Base-by-base conservation (phyloP, 1,140 invertebrate genomes). In the Bombus pascuorum region DNA sequence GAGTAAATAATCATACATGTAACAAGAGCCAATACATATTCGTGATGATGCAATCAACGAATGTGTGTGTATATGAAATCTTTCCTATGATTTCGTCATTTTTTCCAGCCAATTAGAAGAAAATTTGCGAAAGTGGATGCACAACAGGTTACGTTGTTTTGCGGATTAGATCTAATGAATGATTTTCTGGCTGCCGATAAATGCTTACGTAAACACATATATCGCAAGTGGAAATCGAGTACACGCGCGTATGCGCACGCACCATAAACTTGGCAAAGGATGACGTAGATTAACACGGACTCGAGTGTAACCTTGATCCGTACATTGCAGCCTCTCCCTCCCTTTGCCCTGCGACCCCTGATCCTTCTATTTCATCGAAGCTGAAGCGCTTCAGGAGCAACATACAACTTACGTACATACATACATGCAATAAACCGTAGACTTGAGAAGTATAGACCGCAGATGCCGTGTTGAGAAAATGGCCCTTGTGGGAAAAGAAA, bases 221-320 rank as follows among this genome's bases (percentile, higher is more conserved):
- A 59, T 47, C 15, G 39, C 8, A 32, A 80, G 3, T 25, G 57
- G 68, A 47, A 72, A 85, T 85, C 68, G 53, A 39, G 76, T 71
- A 32, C 76, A 81, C 70, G 44, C 68, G 44, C 32, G 65, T 86
- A 66, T 87, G 84, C 86, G 85, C 80, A 81, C 77, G 88, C 74
- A 83, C 44, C 44, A 82, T 78, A 91, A 89, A 89, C 87, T 86
- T 86, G 65, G 73, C 81, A 74, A 70, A 89, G 87, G 78, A 88
- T 92, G 90, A 90, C 91, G 91, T 91, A 91, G 86, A 71, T 84
- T 65, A 86, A 83, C 77, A 87, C 85, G 57, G 79, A 85, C 85
- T 90, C 87, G 89, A 91, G 92, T 91, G 93, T 94, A 93, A 94
- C 93, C 93, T 94, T 94, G 93, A 93, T 93, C 92, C 89, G 90